Evolutionary conservation across 2,113 vertebrate species (phyloP).

Genomic region (Oreotragus oreotragus): DNA sequence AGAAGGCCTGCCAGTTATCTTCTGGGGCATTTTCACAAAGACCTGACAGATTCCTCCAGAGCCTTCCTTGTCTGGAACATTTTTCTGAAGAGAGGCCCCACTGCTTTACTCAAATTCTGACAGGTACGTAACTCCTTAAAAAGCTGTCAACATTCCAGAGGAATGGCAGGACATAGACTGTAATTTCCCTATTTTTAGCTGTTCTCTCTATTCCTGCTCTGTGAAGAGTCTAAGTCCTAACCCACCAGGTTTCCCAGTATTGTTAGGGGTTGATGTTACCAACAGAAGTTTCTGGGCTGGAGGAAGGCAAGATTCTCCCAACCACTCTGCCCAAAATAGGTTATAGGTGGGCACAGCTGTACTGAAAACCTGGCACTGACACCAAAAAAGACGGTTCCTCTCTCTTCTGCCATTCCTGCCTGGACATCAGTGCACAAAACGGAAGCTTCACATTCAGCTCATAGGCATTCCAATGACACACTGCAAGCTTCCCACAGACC

Average conservation of each 20-base stretch:
- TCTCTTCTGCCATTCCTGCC: not conserved
- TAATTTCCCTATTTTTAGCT: constrained; percentile 10
- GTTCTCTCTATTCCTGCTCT: not conserved
- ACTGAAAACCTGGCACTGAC: not conserved
- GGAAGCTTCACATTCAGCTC: not conserved
- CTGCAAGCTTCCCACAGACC: not conserved
- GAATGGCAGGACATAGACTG: not conserved
- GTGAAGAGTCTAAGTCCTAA: not conserved
- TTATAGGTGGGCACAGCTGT: not conserved
- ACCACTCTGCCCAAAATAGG: not conserved
- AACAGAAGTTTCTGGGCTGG: not conserved
- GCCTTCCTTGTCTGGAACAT: not conserved
- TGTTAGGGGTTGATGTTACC: not conserved
- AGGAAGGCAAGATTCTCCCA: not conserved
- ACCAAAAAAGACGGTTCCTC: not conserved
- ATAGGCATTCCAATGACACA: not conserved
- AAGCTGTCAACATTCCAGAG: no score
- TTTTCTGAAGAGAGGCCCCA: not conserved
- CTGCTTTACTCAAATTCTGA: constrained; percentile 26
- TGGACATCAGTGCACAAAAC: not conserved
- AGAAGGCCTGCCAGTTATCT: not conserved
- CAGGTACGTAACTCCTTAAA: not conserved
- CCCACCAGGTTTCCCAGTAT: not conserved
- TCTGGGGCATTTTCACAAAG: not conserved
- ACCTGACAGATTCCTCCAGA: constrained; percentile 6